These are phyloP conservation scores for Junonia oenone DNA, from an alignment of 2,888 invertebrate species.

Conservation along the genomic window DNA sequence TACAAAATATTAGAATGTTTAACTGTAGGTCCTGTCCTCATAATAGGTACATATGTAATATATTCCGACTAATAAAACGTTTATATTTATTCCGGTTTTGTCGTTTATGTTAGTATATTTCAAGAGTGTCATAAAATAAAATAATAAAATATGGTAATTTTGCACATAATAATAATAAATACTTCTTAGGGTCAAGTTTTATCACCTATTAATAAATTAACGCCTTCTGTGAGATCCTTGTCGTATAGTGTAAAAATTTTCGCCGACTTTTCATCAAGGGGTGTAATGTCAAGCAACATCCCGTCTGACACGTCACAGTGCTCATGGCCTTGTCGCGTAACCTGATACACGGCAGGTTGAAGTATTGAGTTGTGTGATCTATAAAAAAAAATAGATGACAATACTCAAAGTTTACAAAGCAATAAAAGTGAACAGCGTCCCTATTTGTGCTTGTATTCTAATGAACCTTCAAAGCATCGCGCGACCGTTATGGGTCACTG, in stretches of 20 bases:
- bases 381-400: conserved; percentile 27
- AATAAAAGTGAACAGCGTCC: background rate
- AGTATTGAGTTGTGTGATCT: conserved; percentile 78
- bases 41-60: too few species aligned
- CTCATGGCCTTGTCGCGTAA: conserved; percentile 84
- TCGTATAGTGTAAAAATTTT: conserved; percentile 86
- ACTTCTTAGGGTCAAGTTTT: background rate
- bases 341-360: conserved; percentile 83
- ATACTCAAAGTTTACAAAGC: background rate
- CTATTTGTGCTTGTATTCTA: background rate
- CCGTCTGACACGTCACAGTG: conserved; percentile 86
- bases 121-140: too few species aligned
- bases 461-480: background rate
- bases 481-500: conserved; percentile 19
- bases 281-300: conserved; percentile 84
- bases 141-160: background rate
- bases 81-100: too few species aligned
- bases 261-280: conserved; percentile 81
- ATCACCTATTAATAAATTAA: conserved; percentile 84
- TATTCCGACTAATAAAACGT: too few species aligned
- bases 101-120: too few species aligned
- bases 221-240: conserved; percentile 85
- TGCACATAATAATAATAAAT: background rate
- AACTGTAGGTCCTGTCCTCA: too few species aligned
- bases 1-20: too few species aligned